phyloP scores from a whole-genome alignment of 2,888 invertebrate genomes.

The Acrobasis suavella region DNA sequence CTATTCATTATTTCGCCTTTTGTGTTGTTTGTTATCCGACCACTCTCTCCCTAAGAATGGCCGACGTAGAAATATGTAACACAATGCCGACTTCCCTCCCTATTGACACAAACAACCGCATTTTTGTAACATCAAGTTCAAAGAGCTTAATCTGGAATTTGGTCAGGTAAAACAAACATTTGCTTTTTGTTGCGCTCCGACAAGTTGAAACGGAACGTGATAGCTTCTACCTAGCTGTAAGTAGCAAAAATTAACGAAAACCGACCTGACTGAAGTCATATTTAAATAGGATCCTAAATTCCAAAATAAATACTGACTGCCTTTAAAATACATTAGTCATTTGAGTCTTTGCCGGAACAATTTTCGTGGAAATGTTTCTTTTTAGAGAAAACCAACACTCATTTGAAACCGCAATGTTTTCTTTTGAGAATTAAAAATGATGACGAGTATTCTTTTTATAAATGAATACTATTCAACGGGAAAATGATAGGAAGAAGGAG shows the following conservation, averaged over 20 bases:
- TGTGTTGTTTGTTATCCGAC: slow-evolving; percentile 70
- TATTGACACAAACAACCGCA: slow-evolving; percentile 67
- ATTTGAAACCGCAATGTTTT: not conserved
- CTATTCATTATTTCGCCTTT: slow-evolving; percentile 78
- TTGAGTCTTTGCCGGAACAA: slow-evolving; percentile 1
- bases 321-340: slow-evolving; percentile 6
- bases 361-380: not conserved
- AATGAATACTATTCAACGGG: too few species aligned
- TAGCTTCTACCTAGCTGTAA: slow-evolving; percentile 19
- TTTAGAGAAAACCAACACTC: not conserved
- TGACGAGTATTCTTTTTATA: not conserved
- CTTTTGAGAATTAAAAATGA: not conserved
- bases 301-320: slow-evolving; percentile 3
- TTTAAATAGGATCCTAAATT: slow-evolving; percentile 7
- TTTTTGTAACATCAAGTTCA: slow-evolving; percentile 68
- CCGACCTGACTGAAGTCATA: slow-evolving; percentile 6
- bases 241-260: slow-evolving; percentile 24
- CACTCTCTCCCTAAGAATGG: slow-evolving; percentile 63
- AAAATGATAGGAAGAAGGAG: too few species aligned
- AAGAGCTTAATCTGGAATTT: slow-evolving; percentile 70
- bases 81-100: slow-evolving; percentile 56
- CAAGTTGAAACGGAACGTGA: slow-evolving; percentile 43
- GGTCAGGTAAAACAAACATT: slow-evolving; percentile 70
- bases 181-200: slow-evolving; percentile 54
- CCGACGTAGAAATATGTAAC: slow-evolving; percentile 57